phyloP scores from a whole-genome alignment of 37 sponge, comb jelly and placozoan genomes.

The Mnemiopsis leidyi region DNA sequence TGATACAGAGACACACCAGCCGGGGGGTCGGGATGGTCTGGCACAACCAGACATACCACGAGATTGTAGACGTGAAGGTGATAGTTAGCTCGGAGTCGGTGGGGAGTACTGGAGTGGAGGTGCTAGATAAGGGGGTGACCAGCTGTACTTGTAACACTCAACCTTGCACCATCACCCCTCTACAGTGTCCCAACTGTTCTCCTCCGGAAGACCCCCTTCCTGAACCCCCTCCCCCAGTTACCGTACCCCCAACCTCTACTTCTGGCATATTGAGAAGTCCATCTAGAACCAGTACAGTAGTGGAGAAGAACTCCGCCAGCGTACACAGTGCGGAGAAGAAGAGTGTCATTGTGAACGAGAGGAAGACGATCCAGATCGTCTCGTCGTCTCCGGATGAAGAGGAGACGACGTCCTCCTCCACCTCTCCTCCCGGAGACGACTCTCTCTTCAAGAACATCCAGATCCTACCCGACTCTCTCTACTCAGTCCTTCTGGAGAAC shows the following conservation, averaged over 20 bases:
- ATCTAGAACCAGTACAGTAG: neutral
- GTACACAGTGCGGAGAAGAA: neutral
- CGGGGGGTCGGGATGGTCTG: neutral
- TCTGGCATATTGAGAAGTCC: slow-evolving; percentile 6
- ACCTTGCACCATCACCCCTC: neutral
- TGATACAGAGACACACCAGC: slow-evolving; percentile 9
- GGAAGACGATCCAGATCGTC: neutral
- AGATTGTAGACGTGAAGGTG: neutral
- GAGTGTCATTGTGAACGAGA: neutral
- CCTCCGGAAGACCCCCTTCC: neutral
- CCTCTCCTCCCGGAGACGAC: neutral
- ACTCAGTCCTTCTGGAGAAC: slow-evolving; percentile 28
- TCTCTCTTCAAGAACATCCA: slow-evolving; percentile 4
- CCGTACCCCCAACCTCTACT: neutral
- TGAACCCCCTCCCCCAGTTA: neutral
- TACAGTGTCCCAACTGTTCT: slow-evolving; percentile 22
- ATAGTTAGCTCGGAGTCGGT: neutral
- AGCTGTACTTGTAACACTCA: neutral
- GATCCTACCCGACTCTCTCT: neutral
- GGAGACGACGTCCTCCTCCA: neutral
- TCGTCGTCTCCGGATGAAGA: neutral
- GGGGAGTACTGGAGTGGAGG: neutral
- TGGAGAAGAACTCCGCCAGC: neutral
- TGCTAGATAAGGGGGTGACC: neutral
- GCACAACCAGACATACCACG: neutral